These are phyloP conservation scores for Mormyrops boulengeri DNA, from an alignment of 2,797 vertebrate species.

Conservation along the genomic window DNA sequence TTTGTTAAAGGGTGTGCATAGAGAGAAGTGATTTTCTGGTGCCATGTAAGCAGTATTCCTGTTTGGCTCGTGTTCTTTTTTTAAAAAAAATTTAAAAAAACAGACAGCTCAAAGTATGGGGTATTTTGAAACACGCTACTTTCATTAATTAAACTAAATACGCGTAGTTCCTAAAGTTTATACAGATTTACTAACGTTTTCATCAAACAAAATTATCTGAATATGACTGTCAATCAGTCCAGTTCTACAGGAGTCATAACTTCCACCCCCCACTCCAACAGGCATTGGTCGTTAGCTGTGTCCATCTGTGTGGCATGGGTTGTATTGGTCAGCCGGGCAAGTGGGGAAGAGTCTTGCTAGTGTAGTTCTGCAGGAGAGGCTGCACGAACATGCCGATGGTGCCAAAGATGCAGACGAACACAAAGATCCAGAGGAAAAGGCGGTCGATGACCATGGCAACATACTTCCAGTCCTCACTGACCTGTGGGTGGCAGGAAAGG, in stretches of 20 bases:
- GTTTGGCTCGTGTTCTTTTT: conserved; percentile 38
- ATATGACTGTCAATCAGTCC: conserved; percentile 11
- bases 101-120: conserved; percentile 4
- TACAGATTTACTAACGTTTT: conserved; percentile 15
- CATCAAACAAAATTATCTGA: background rate
- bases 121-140: background rate
- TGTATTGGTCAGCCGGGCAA: conserved; percentile 18
- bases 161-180: background rate
- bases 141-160: conserved; percentile 10
- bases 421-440: conserved; percentile 70
- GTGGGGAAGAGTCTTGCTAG: conserved; percentile 40
- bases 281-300: background rate
- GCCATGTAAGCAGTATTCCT: conserved; percentile 33
- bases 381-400: conserved; percentile 72
- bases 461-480: conserved; percentile 73
- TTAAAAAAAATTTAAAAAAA: conserved; percentile 15
- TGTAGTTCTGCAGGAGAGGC: conserved; percentile 69
- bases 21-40: conserved; percentile 32
- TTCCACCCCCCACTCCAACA: background rate
- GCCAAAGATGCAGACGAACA: conserved; percentile 69
- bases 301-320: background rate
- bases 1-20: conserved; percentile 22
- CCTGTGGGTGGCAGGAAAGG: conserved; percentile 38
- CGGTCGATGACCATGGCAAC: conserved; percentile 76
- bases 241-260: background rate